These are phyloP conservation scores for Poeciliopsis paucimaculata DNA, from an alignment of 2,797 vertebrate species.

Conservation along the genomic window DNA sequence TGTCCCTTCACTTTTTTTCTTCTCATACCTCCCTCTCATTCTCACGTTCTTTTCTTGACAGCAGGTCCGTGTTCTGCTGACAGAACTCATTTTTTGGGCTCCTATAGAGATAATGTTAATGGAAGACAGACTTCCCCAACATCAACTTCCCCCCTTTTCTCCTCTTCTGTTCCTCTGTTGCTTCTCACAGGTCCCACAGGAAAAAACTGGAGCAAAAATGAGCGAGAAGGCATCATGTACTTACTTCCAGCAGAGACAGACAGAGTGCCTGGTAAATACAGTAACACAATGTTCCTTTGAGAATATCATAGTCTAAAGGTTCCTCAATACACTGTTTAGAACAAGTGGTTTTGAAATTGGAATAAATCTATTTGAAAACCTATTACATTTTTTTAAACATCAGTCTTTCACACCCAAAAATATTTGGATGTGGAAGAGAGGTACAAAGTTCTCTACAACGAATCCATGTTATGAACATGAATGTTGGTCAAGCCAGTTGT, in stretches of 20 bases:
- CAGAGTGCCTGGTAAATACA: slow-evolving; percentile 23
- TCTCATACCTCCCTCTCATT: slow-evolving; percentile 41
- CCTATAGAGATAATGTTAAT: slow-evolving; percentile 69
- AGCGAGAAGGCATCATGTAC: slow-evolving; percentile 16
- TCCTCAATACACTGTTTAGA: slow-evolving; percentile 44
- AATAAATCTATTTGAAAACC: neutral
- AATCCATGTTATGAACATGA: no score
- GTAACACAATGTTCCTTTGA: slow-evolving; percentile 13
- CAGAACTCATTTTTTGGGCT: slow-evolving; percentile 56
- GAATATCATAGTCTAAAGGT: slow-evolving; percentile 30
- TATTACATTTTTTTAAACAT: neutral
- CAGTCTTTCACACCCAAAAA: neutral
- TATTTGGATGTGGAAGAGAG: neutral
- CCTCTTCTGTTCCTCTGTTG: neutral
- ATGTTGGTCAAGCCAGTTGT: no score
- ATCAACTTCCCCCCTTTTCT: neutral
- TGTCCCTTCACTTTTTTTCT: slow-evolving; percentile 28
- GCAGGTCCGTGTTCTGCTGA: slow-evolving; percentile 69
- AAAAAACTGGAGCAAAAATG: slow-evolving; percentile 26
- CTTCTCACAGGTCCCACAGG: slow-evolving; percentile 39
- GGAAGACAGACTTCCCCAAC: slow-evolving; percentile 50
- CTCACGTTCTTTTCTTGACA: slow-evolving; percentile 54
- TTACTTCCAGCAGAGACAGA: slow-evolving; percentile 34
- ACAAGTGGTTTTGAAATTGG: slow-evolving; percentile 28
- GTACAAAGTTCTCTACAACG: neutral